Evolutionary conservation across 2,888 invertebrate genomes (phyloP), one percentile per base, ranked within the genome.

Genomic region (Nomada fucata): DNA sequence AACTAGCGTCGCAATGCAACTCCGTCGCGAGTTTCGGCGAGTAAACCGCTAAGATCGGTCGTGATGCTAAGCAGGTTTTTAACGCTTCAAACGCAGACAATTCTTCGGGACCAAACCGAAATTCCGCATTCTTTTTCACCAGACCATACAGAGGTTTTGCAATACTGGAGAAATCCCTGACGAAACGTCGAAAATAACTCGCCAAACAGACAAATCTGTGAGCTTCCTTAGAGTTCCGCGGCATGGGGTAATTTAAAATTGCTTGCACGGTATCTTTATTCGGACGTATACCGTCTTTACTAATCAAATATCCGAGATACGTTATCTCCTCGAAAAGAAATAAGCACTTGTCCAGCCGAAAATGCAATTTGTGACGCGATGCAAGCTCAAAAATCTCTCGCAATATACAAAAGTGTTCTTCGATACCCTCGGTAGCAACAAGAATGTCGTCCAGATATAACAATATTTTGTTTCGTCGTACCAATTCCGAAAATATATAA

Each of bases 131-230:
- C n/a, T n/a, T n/a, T n/a, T n/a, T n/a, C n/a, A n/a, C n/a, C n/a
- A n/a, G n/a, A n/a, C n/a, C n/a, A n/a, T n/a, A n/a, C n/a, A n/a
- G n/a, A n/a, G n/a, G n/a, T n/a, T n/a, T n/a, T n/a, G n/a, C n/a
- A n/a, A n/a, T n/a, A n/a, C n/a, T n/a, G n/a, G n/a, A n/a, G n/a
- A n/a, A n/a, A n/a, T n/a, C n/a, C n/a, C n/a, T n/a, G n/a, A n/a
- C n/a, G n/a, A n/a, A n/a, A n/a, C n/a, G n/a, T n/a, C n/a, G n/a
- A n/a, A n/a, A n/a, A n/a, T n/a, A n/a, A n/a, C n/a, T n/a, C n/a
- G n/a, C n/a, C n/a, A n/a, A n/a, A n/a, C 72, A 59, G 4, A 72
- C 52, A n/a, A 72, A 72, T 13, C 69, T 50, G 9, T 75, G 74
- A n/a, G 55, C 20, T 13, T 74, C 50, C 26, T 53, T 75, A 2